A percentile compares a stretch with the other conserved stretches of the same genome.
Evolutionary conservation across 1,140 invertebrate species (phyloP).

Genomic region (Heliothis subflexa): DNA sequence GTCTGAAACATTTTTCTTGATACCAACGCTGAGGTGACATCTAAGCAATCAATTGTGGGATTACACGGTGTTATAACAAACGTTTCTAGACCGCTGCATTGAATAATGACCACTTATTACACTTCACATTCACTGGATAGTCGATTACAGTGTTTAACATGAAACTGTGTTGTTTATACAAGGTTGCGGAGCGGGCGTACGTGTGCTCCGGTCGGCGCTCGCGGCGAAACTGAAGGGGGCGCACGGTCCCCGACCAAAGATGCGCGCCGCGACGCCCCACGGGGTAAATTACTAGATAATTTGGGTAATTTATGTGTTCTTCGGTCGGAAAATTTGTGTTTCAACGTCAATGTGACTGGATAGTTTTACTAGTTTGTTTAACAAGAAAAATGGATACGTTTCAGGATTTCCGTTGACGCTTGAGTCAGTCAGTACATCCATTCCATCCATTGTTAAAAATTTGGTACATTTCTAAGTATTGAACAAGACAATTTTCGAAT

Average conservation of each 20-base stretch:
- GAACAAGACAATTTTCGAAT: not conserved
- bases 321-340: conserved; percentile 11
- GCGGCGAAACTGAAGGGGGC: conserved; percentile 56
- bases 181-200: conserved; percentile 32
- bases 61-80: conserved; percentile 18
- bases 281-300: conserved; percentile 57
- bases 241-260: conserved; percentile 40
- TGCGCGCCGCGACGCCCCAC: conserved; percentile 49
- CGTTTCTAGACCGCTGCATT: conserved; percentile 4
- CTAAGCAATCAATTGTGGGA: conserved; percentile 8
- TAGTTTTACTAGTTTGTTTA: conserved; percentile 20
- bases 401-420: conserved; percentile 17
- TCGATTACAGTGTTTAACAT: conserved; percentile 25
- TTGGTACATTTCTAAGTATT: not conserved
- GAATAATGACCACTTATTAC: conserved; percentile 43
- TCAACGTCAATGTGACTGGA: conserved; percentile 1
- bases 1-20: conserved; percentile 45
- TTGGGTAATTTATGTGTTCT: conserved; percentile 50
- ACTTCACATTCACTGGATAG: conserved; percentile 48
- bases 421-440: not conserved
- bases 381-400: not conserved
- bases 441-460: not conserved
- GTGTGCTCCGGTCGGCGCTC: conserved; percentile 50
- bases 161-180: conserved; percentile 49
- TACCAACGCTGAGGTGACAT: conserved; percentile 38